Conservation (phyloP, 2,113 vertebrate genomes). For the Cephalopterus ornatus region DNA sequence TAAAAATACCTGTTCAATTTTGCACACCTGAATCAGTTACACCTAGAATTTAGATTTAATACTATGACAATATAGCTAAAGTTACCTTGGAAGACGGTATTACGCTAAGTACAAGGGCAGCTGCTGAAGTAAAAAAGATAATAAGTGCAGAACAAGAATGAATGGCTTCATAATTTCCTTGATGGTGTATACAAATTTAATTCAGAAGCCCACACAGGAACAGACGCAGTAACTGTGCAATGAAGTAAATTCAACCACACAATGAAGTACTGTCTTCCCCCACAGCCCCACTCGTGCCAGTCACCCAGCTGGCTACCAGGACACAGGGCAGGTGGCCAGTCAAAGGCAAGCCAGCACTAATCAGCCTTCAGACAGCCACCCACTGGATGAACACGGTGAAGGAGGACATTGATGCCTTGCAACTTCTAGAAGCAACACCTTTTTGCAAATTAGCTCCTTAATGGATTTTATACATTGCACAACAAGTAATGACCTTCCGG, state of each 20-base stretch:
- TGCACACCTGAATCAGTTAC: neutral
- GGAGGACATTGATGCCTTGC: neutral
- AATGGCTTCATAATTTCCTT: neutral
- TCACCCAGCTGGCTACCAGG: neutral
- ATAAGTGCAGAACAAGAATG: neutral
- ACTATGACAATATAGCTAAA: neutral
- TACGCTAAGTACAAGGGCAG: neutral
- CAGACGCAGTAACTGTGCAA: accelerated
- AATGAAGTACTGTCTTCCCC: neutral
- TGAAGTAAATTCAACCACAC: neutral
- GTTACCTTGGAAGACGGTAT: neutral
- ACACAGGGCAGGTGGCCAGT: neutral
- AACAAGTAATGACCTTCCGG: neutral
- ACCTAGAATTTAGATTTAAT: neutral
- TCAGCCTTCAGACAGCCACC: neutral
- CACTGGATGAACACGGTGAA: neutral
- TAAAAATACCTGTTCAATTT: neutral
- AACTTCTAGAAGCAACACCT: neutral
- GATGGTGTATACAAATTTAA: neutral
- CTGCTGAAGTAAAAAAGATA: neutral
- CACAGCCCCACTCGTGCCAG: neutral
- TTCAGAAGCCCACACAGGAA: neutral
- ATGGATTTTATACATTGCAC: no score
- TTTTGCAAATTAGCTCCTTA: neutral
- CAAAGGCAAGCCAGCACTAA: neutral